phyloP scores from a whole-genome alignment of 2,113 vertebrate species.

The Crotophaga sulcirostris region DNA sequence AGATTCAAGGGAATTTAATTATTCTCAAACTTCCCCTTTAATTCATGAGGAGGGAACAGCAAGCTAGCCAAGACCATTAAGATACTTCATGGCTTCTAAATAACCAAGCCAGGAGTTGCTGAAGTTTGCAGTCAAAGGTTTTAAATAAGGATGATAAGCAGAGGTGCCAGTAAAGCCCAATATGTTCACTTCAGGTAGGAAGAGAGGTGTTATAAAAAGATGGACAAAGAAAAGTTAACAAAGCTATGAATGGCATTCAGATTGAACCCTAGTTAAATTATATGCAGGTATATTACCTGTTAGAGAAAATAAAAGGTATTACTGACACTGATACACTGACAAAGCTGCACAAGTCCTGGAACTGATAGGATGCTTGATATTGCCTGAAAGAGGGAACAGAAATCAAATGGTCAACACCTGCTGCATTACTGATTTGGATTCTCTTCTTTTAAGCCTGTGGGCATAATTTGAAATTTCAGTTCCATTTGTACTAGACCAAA shows the following conservation, averaged over 20 bases:
- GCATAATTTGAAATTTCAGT: background rate
- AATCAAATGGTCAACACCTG: background rate
- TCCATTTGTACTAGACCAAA: conserved; percentile 18
- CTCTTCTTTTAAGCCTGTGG: background rate
- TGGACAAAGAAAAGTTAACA: background rate
- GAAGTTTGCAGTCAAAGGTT: background rate
- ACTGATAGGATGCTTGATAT: background rate
- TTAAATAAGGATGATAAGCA: background rate
- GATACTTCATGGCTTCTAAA: background rate
- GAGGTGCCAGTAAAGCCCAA: background rate
- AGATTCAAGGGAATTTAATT: background rate
- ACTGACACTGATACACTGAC: background rate
- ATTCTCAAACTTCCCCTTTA: background rate
- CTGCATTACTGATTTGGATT: background rate
- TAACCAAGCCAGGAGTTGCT: background rate
- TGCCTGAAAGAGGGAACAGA: background rate
- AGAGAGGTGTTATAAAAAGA: background rate
- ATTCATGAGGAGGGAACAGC: background rate
- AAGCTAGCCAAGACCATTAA: background rate
- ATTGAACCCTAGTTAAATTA: background rate
- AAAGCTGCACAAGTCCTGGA: background rate
- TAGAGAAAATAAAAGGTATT: background rate
- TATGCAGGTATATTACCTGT: background rate
- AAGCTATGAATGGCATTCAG: background rate
- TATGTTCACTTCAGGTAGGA: background rate